Evolutionary conservation across 2,888 invertebrate species (phyloP), one percentile per base, ranked within the genome.

Genomic region (Allophyes oxyacanthae): DNA sequence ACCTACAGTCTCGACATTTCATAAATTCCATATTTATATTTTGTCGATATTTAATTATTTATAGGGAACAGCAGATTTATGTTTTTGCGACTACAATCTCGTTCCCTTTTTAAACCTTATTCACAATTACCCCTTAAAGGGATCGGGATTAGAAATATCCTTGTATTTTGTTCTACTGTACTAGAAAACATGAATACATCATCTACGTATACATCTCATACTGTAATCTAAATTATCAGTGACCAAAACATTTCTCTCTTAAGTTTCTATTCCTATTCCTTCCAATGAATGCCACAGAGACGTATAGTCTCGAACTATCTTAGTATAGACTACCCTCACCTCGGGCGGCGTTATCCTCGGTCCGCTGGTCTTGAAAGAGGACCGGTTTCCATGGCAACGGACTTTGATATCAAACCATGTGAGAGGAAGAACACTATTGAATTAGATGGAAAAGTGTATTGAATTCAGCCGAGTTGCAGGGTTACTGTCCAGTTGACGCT

Each of bases 391-490:
- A 75, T 72, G 43, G 59, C 54, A 65, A 71, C 70, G 41, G 59
- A 58, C 72, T 72, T 73, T 68, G 73, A 71, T 68, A 68, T 65
- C 61, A 62, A 62, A 61, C 65, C 59, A 59, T 64, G 57, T 68
- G 67, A 56, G 46, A 64, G 40, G 37, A 54, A 69, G 44, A 58
- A 53, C 54, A 71, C 60, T 72, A 72, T 61, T 56, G 66, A 66
- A 72, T 72, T 63, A 70, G 40, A 61, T 58, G 63, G 65, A 61
- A 63, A 69, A 72, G 55, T 72, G 60, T 66, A 66, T 65, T 52
- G 69, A 63, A 60, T 62, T 45, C 43, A 30, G 50, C 37, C 20
- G 40, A 37, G 34, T 6, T 40, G 14, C 36, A 10, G 13, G 34
- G 9, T 6, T 48, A 42, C 20, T 5, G 6, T 13, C 9, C 49